These are phyloP conservation scores for Cataglyphis hispanica DNA, from an alignment of 1,140 invertebrate species.

Conservation along the genomic window DNA sequence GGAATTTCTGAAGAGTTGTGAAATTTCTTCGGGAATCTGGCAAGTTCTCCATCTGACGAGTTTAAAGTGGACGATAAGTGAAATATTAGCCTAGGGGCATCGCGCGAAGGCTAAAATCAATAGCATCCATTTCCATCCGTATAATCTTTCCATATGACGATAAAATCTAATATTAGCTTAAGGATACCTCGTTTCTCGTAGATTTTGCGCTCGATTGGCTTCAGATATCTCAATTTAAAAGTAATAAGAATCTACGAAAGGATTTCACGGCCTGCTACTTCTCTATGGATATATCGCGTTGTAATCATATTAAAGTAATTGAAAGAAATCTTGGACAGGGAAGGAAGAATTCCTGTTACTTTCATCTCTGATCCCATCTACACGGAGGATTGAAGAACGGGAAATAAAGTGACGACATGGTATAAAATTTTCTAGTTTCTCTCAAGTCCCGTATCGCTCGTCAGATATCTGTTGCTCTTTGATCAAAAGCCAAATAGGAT, in stretches of 20 bases:
- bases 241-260: not conserved
- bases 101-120: conserved; percentile 14
- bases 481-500: conserved; percentile 69
- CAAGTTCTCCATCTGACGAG: not conserved
- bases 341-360: too few species aligned
- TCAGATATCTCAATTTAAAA: conserved; percentile 14
- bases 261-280: conserved; percentile 31
- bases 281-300: conserved; percentile 13
- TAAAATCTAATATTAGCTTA: conserved; percentile 34
- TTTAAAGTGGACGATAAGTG: not conserved
- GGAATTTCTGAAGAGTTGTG: not conserved
- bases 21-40: not conserved
- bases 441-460: conserved; percentile 3
- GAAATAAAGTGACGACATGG: conserved; percentile 37
- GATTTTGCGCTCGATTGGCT: conserved; percentile 6
- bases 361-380: not conserved
- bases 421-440: conserved; percentile 29
- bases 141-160: not conserved
- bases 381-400: conserved; percentile 3
- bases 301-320: conserved; percentile 54
- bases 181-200: not conserved
- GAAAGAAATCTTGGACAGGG: conserved; percentile 16
- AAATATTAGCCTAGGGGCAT: not conserved
- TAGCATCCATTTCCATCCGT: not conserved
- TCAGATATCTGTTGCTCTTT: conserved; percentile 72